phyloP scores from a whole-genome alignment of 2,797 vertebrate genomes.

The Cossypha caffra region DNA sequence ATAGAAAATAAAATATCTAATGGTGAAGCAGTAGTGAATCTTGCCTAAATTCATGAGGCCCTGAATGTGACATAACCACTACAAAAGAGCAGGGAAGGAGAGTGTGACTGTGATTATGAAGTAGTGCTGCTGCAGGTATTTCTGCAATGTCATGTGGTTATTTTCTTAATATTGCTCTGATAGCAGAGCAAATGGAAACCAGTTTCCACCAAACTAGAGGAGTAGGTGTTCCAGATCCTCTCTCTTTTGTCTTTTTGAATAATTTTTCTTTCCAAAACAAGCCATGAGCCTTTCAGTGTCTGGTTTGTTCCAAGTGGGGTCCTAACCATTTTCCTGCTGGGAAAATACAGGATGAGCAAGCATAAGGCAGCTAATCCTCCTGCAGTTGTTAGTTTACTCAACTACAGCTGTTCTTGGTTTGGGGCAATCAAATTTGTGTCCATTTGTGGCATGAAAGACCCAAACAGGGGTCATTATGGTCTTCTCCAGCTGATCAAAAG shows the following conservation, averaged over 20 bases:
- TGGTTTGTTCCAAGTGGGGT: neutral
- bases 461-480: neutral
- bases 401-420: constrained; percentile 7
- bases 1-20: neutral
- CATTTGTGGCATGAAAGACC: neutral
- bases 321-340: neutral
- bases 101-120: neutral
- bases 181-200: neutral
- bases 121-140: neutral
- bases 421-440: neutral
- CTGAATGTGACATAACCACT: neutral
- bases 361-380: neutral
- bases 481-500: neutral
- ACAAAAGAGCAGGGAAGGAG: neutral
- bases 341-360: neutral
- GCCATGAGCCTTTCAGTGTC: neutral
- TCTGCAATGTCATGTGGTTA: neutral
- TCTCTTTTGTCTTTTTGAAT: neutral
- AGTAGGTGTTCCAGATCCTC: neutral
- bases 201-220: neutral
- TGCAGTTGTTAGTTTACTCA: neutral
- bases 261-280: neutral
- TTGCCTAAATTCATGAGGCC: neutral
- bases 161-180: neutral
- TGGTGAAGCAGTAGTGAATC: neutral